Base-by-base conservation (phyloP, 2,888 invertebrate species). In the Troides oblongomaculatus region DNA sequence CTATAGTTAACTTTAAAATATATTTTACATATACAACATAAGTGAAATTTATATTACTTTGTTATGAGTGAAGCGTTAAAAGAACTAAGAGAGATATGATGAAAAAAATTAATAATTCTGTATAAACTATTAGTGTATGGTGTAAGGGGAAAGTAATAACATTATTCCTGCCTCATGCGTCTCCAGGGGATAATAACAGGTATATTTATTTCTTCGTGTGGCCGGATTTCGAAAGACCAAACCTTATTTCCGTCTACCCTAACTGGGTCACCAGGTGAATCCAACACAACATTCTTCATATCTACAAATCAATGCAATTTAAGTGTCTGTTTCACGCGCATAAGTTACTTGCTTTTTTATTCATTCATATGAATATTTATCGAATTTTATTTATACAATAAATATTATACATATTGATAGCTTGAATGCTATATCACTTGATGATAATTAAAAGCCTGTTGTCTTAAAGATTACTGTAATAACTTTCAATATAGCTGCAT, bases 231-330 rank as follows among this genome's bases (percentile, higher is more conserved):
- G 59, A 62, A 58, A 59, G 21, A 63, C 14, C 36, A 36, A 68
- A 59, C 46, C 30, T 68, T 63, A 62, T 63, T 57, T 50, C 43
- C 67, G 21, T 63, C 59, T 50, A 68, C 36, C 36, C 21, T 59
- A 50, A 62, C 17, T 68, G 62, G 68, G 68, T 68, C 68, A 68
- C 25, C 30, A 18, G 36, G 39, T 53, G 61, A 61, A 62, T 25
- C n/a, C 59, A 46, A 21, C 57, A 7, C 43, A 56, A 62, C 1
- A 39, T 23, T 39, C 39, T 39, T 39, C 8, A 39, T 39, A 7
- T 10, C 7, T 1, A 39, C 39, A 39, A 10, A 39, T 39, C 6
- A 39, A 39, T 39, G 10, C 8, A 39, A 8, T 39, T 39, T 39
- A 39, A 39, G 39, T 39, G 39, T 36, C 7, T 10, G 39, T 39